Percentiles rank a stretch among this genome's conserved stretches.
These are phyloP conservation scores for Drosophila serrata DNA, from an alignment of 1,140 invertebrate genomes.

Conservation along the genomic window DNA sequence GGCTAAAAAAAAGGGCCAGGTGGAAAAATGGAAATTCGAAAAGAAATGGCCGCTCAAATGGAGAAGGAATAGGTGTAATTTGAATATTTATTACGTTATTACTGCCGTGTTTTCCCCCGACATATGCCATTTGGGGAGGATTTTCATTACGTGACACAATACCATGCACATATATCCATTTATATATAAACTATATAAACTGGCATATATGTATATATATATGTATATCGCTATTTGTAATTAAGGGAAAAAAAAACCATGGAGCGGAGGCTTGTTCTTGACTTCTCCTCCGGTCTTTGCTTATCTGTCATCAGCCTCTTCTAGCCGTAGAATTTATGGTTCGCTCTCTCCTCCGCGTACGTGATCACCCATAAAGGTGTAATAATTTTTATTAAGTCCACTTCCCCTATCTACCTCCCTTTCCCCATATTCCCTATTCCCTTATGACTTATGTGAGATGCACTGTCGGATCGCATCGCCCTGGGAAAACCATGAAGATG, in stretches of 20 bases:
- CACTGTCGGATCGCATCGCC: conserved; percentile 37
- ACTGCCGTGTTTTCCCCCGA: conserved; percentile 20
- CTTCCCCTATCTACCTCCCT: background rate
- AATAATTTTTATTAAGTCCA: conserved; percentile 82
- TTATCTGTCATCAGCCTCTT: conserved; percentile 60
- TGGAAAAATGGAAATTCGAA: conserved; percentile 63
- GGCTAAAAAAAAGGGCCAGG: conserved; percentile 39
- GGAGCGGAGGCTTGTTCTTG: conserved; percentile 20
- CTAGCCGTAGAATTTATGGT: conserved; percentile 73
- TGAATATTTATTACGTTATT: conserved; percentile 83
- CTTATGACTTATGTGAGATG: conserved; percentile 78
- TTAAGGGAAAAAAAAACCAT: conserved; percentile 13
- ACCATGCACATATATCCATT: background rate
- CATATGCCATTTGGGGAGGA: conserved; percentile 38
- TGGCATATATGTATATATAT: background rate
- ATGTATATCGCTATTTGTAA: conserved; percentile 12
- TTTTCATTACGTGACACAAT: conserved; percentile 47
- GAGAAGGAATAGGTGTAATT: conserved; percentile 64
- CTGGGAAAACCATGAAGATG: conserved; percentile 43
- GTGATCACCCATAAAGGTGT: conserved; percentile 83
- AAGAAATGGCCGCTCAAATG: conserved; percentile 53
- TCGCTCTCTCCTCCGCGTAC: conserved; percentile 58
- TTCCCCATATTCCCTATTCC: background rate
- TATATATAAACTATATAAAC: conserved; percentile 1
- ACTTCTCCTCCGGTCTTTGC: conserved; percentile 9